Base-by-base conservation (phyloP, 2,888 invertebrate genomes). In the Perizoma flavofasciatum region DNA sequence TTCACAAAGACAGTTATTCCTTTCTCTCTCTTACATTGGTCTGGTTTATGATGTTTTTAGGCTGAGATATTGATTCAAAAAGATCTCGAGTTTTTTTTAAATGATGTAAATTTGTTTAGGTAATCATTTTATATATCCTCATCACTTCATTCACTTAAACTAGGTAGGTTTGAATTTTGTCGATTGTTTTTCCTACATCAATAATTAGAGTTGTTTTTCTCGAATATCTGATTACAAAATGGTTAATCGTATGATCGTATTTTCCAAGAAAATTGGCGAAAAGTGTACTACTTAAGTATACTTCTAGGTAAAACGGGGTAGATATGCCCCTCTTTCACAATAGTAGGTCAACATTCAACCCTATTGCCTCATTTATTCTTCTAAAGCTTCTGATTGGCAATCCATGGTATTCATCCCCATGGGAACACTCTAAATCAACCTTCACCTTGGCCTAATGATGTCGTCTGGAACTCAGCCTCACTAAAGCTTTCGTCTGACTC, bases 371-470 rank as follows among this genome's bases (percentile, higher is more conserved):
- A 81, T 81, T 82, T 78, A 70, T 60, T 58, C 54, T 53, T 71
- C 79, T 80, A 86, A 84, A 81, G 69, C 68, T 68, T 74, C 75
- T 83, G 70, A 77, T 69, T 69, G 49, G 63, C 58, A 63, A 59
- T 70, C 48, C 40, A 32, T 7, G 51, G 65, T 63, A 72, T 73
- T 79, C 68, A 75, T 78, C 71, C 68, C 82, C 76, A 82, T 83
- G 71, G 85, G 70, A 78, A 85, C 82, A 65, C 63, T 77, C 58
- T 76, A 69, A 70, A 68, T 60, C 70, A 75, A 77, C 85, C 86
- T 88, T 88, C 85, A 85, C 84, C 86, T 84, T 83, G 79, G 69
- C 68, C 59, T 77, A 79, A 81, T 78, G 71, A 72, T 70, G 66
- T 65, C 75, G 83, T 82, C 85, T 85, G 80, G 73, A 68, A 68